Evolutionary conservation across 2,888 invertebrate species (phyloP).

Genomic region (Eutolmus rufibarbis): DNA sequence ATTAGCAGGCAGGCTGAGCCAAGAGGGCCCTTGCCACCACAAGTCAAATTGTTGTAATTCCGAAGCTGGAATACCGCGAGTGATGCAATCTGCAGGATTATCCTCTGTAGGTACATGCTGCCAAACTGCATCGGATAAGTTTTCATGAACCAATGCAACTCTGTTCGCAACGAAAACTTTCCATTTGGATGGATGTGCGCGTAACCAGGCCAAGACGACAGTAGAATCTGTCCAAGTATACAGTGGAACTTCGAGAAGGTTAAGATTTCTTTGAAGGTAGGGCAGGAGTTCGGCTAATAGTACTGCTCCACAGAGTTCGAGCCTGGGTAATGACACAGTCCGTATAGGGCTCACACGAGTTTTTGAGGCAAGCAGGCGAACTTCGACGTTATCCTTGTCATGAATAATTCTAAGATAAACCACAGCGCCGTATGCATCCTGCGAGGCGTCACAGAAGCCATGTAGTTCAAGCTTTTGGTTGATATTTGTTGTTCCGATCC

Average conservation of each 20-base stretch:
- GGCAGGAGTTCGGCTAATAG: too few relatives aligned
- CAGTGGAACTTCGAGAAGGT: not conserved
- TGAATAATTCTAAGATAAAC: slow-evolving; percentile 29
- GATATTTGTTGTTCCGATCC: slow-evolving; percentile 28
- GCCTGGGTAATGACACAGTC: slow-evolving; percentile 48
- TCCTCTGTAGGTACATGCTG: not conserved
- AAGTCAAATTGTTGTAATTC: not conserved
- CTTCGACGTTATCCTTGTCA: not conserved
- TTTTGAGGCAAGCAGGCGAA: slow-evolving; percentile 34
- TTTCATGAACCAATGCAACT: not conserved
- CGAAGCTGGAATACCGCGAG: not conserved
- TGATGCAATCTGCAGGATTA: not conserved
- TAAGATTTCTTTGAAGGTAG: not conserved
- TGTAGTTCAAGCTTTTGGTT: slow-evolving; percentile 24
- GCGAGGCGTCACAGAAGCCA: slow-evolving; percentile 45
- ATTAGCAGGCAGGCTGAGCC: not conserved
- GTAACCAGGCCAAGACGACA: too few relatives aligned
- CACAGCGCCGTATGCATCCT: slow-evolving; percentile 44
- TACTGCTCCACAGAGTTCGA: slow-evolving; percentile 46
- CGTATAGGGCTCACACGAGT: not conserved
- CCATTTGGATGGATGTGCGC: not conserved
- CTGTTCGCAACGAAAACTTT: not conserved
- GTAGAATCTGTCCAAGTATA: not conserved
- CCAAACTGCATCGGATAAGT: not conserved
- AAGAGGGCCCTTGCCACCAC: not conserved